phyloP scores from a whole-genome alignment of 2,113 vertebrate species.

The Neotragus moschatus region DNA sequence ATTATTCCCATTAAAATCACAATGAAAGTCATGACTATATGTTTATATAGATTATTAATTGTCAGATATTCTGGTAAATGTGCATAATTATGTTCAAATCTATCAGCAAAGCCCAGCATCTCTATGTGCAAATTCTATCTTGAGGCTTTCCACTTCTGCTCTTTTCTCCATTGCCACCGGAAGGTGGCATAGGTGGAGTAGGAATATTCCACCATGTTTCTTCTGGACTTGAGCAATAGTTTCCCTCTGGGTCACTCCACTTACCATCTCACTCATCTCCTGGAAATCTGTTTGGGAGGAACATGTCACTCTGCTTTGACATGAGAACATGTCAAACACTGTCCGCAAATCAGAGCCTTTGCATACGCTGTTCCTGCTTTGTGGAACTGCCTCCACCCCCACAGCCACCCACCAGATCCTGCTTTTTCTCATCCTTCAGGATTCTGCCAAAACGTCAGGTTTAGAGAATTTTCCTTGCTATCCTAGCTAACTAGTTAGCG shows the following conservation, averaged over 20 bases:
- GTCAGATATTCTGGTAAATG: conserved; percentile 35
- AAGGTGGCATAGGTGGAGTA: background rate
- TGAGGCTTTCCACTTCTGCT: background rate
- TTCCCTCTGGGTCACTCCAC: background rate
- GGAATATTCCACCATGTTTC: background rate
- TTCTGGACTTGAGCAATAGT: background rate
- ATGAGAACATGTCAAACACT: background rate
- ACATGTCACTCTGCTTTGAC: background rate
- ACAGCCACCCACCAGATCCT: fast-evolving
- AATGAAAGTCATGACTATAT: conserved; percentile 13
- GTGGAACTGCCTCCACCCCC: too few species aligned
- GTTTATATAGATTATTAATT: conserved; percentile 4
- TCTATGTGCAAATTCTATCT: background rate
- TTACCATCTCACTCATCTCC: fast-evolving
- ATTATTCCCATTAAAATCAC: conserved; percentile 11
- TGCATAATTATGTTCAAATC: conserved; percentile 1
- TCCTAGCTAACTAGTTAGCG: background rate
- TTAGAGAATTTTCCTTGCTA: background rate
- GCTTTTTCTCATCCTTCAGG: background rate
- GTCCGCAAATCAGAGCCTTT: background rate
- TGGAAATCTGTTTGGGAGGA: background rate
- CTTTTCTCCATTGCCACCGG: background rate
- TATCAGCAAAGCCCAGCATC: background rate
- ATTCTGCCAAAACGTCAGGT: background rate
- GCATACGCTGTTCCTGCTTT: fast-evolving